These are phyloP conservation scores for Phenganax stokvisi DNA, from an alignment of 92 coral and sea anemone species.

Conservation along the genomic window DNA sequence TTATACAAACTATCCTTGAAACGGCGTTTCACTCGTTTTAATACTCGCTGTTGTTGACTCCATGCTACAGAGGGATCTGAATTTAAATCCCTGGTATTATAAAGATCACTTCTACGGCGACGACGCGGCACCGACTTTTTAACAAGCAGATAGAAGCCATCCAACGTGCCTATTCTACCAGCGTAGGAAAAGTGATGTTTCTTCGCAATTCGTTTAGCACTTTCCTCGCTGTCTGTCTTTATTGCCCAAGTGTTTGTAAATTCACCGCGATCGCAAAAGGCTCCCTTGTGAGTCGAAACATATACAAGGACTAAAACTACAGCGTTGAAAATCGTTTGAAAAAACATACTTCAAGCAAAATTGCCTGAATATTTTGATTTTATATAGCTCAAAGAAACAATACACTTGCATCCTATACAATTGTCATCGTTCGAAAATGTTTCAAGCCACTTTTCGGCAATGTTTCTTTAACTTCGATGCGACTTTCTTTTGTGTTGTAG, in stretches of 20 bases:
- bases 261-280: conserved; percentile 28
- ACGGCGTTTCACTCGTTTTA: conserved; percentile 70
- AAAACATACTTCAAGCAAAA: conserved; percentile 3
- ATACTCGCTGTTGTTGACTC: conserved; percentile 78
- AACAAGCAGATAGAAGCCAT: conserved; percentile 73
- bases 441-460: not conserved
- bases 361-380: not conserved
- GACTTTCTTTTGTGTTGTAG: not conserved
- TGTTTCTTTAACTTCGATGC: not conserved
- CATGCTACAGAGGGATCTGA: conserved; percentile 69
- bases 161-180: conserved; percentile 73
- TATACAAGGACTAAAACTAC: conserved; percentile 2
- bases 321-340: not conserved
- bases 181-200: conserved; percentile 71
- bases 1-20: conserved; percentile 63
- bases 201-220: conserved; percentile 75
- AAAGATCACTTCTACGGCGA: conserved; percentile 65
- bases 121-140: conserved; percentile 58
- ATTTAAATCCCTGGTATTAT: conserved; percentile 60
- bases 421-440: not conserved
- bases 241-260: conserved; percentile 97
- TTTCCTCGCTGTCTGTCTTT: conserved; percentile 66
- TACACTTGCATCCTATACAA: conserved; percentile 3
- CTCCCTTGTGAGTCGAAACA: conserved; percentile 11
- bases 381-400: not conserved